Evolutionary conservation across 2,888 invertebrate species (phyloP).

Genomic region (Neoitamus cyanurus): DNA sequence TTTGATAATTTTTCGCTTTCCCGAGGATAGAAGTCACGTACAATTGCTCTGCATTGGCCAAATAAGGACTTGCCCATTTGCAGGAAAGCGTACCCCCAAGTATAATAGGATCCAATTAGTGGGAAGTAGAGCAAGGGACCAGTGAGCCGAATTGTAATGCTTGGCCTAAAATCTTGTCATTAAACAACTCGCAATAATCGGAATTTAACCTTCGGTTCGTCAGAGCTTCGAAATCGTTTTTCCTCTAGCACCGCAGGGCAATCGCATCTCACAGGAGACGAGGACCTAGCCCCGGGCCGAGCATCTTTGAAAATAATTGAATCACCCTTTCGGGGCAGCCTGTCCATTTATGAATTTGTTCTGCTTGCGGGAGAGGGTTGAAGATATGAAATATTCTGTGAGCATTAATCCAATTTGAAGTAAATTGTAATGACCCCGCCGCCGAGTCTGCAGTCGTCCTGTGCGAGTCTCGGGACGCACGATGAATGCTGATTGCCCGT

Average conservation of each 20-base stretch:
- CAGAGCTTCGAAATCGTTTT: background rate
- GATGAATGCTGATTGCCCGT: constrained; percentile 23
- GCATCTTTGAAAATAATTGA: constrained; percentile 37
- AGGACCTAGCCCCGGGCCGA: constrained; percentile 4
- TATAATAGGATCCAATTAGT: constrained; percentile 38
- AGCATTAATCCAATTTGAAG: constrained; percentile 38
- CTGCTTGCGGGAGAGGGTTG: background rate
- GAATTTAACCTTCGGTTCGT: constrained; percentile 21
- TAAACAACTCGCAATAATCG: constrained; percentile 37
- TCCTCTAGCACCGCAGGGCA: background rate
- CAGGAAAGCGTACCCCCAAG: background rate
- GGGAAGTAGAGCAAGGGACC: constrained; percentile 23
- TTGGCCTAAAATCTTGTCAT: constrained; percentile 16
- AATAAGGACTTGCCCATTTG: constrained; percentile 22
- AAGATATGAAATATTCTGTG: background rate
- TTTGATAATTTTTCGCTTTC: constrained; percentile 35
- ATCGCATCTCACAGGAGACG: background rate
- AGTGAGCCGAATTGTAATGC: constrained; percentile 21
- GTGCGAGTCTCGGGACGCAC: background rate
- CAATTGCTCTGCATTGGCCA: constrained; percentile 35
- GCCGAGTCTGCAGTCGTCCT: background rate
- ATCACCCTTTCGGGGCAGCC: constrained; percentile 42
- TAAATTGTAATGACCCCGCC: constrained; percentile 15
- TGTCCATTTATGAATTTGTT: constrained; percentile 11
- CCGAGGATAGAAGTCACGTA: constrained; percentile 38